Evolutionary conservation across 2,888 invertebrate species (phyloP), one percentile per base, ranked within the genome.

Genomic region (Chrysodeixis includens): DNA sequence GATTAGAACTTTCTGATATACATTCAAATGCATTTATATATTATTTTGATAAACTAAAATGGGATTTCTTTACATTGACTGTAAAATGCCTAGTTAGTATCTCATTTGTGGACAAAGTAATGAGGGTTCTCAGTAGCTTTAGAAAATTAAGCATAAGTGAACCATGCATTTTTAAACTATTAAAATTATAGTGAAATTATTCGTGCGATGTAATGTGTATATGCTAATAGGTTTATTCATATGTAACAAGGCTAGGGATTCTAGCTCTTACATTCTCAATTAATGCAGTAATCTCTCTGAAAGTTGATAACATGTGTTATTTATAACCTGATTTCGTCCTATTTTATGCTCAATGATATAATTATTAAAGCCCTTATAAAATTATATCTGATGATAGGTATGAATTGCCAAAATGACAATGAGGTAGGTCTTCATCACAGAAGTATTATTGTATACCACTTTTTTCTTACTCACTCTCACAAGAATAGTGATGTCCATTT

Each of bases 1-100:
- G 84, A 87, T 87, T 82, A 77, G 83, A 80, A 75, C 75, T 81
- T 79, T 74, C 59, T 71, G 62, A 60, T 83, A 82, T 81, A 79
- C 69, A 77, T 82, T 76, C 76, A 83, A 75, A 84, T 88, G 90
- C 89, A 92, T 92, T 92, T 92, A 92, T 86, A 83, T 88, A 82
- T 84, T 83, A 70, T 76, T 77, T 68, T 61, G 57, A 69, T 62
- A 32, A 58, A 69, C 49, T 73, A 58, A 64, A 62, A 44, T 72
- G n/a, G 56, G 30, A 59, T 63, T 59, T 67, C 46, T 16, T 52
- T 63, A 52, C 26, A 32, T 44, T 66, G 30, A 14, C 26, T 76
- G 54, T 56, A 56, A 56, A 56, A 35, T 60, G 53, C 57, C 46
- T 67, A 67, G 30, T 65, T 62, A 51, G 56, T 46, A 53, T 56